phyloP scores from a whole-genome alignment of 2,888 invertebrate genomes.

The Pterostichus madidus region DNA sequence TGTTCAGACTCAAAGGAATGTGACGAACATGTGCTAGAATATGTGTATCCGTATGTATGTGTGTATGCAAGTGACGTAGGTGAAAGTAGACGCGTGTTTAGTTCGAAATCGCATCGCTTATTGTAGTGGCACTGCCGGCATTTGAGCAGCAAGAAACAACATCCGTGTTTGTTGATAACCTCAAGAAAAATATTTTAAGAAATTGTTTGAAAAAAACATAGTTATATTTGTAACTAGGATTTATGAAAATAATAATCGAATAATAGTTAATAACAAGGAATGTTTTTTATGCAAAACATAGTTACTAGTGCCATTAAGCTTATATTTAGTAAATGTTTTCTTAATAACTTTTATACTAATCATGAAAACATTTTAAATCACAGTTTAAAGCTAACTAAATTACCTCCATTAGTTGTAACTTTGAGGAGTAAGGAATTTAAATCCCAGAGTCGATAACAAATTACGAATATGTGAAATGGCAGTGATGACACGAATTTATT shows the following conservation, averaged over 20 bases:
- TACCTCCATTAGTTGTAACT: too few species aligned
- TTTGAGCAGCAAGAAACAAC: not conserved
- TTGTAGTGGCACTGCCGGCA: not conserved
- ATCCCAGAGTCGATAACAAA: too few species aligned
- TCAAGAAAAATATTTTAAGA: not conserved
- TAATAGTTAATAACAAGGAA: too few species aligned
- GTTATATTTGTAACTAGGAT: not conserved
- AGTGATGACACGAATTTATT: too few species aligned
- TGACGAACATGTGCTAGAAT: not conserved
- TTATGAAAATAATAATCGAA: too few species aligned
- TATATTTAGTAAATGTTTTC: too few species aligned
- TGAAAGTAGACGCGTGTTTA: constrained; percentile 35
- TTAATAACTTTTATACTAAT: not conserved
- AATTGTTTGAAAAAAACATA: not conserved
- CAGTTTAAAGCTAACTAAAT: too few species aligned
- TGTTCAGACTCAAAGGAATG: constrained; percentile 5
- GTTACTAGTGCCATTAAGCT: too few species aligned
- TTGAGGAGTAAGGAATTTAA: too few species aligned
- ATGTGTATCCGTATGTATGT: not conserved
- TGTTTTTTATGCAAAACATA: too few species aligned
- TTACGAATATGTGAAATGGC: too few species aligned
- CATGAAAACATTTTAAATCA: not conserved
- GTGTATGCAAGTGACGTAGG: constrained; percentile 29
- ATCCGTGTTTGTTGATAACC: constrained; percentile 18
- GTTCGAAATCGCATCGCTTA: constrained; percentile 4